Evolutionary conservation across 2,797 vertebrate species (phyloP).

Genomic region (Tadarida brasiliensis): DNA sequence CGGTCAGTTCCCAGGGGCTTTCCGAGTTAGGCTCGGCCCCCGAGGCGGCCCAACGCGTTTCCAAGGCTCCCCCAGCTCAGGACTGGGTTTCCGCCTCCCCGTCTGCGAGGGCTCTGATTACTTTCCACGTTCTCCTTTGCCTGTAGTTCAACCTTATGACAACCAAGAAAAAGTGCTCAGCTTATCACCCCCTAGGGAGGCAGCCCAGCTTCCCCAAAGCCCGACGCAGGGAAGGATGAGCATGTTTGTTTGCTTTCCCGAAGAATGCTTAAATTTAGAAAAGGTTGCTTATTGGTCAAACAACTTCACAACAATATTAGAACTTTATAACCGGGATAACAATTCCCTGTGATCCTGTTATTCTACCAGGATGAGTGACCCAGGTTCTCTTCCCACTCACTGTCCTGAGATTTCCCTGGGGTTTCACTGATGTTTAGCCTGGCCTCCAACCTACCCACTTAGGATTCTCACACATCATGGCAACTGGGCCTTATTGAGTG

Average conservation of each 20-base stretch:
- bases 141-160: neutral
- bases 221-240: neutral
- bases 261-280: conserved; percentile 27
- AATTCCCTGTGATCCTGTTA: neutral
- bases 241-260: neutral
- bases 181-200: neutral
- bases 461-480: neutral
- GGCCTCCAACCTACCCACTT: neutral
- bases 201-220: neutral
- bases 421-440: neutral
- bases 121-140: neutral
- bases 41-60: neutral
- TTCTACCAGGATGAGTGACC: neutral
- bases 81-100: neutral
- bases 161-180: neutral
- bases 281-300: neutral
- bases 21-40: conserved; percentile 4
- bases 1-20: neutral
- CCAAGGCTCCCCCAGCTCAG: neutral
- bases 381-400: neutral
- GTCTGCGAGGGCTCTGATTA: neutral
- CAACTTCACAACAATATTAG: neutral
- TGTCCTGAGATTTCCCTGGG: neutral
- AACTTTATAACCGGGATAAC: neutral
- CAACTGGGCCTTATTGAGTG: neutral